Conservation (phyloP, 2,113 vertebrate species). For the Mus pahari region DNA sequence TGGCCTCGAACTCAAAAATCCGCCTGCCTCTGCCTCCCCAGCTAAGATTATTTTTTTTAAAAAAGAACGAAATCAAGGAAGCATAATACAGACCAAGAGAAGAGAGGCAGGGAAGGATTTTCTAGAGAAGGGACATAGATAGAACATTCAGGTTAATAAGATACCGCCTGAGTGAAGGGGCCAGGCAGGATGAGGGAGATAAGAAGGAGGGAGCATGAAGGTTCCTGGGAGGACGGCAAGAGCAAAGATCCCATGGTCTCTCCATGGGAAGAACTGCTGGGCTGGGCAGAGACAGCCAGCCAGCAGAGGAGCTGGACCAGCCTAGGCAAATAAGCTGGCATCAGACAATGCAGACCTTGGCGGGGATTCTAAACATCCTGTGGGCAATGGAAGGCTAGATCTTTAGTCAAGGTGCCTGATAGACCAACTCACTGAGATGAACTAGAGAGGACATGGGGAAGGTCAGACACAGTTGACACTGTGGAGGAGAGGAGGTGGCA, state of each 20-base stretch:
- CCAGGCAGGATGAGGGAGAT: background rate
- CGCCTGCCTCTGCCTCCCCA: too few species aligned
- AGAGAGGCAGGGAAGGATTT: background rate
- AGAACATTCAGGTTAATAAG: background rate
- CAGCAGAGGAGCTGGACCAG: background rate
- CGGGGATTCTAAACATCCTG: background rate
- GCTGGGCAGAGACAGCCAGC: background rate
- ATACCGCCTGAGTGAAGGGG: background rate
- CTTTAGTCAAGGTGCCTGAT: background rate
- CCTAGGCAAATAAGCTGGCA: background rate
- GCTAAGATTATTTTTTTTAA: too few species aligned
- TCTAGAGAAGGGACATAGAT: slow-evolving; percentile 1
- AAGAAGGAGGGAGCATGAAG: background rate
- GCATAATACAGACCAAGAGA: background rate
- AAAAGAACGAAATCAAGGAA: background rate
- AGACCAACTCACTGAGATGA: background rate
- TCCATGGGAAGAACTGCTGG: background rate
- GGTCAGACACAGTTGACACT: too few species aligned
- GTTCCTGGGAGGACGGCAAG: background rate
- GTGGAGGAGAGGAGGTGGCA: background rate
- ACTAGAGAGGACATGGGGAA: background rate
- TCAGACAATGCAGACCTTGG: background rate
- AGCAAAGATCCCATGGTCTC: background rate
- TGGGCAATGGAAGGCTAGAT: background rate
- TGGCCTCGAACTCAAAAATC: too few species aligned